These are phyloP conservation scores for Cheilosia scutellata DNA, from an alignment of 2,888 invertebrate species.

Conservation along the genomic window DNA sequence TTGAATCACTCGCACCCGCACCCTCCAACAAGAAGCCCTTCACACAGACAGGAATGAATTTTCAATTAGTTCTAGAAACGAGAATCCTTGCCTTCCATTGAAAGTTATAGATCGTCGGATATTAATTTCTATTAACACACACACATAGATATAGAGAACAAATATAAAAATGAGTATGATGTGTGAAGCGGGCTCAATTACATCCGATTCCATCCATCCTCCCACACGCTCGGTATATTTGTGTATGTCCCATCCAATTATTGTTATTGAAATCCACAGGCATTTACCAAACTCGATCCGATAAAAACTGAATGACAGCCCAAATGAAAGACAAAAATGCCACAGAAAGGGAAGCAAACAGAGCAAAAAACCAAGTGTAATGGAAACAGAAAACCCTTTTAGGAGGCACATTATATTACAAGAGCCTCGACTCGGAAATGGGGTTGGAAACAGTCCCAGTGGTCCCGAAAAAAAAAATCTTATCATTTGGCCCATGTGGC, in stretches of 20 bases:
- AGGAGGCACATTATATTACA: slow-evolving; percentile 38
- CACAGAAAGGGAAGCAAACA: slow-evolving; percentile 14
- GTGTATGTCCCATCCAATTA: slow-evolving; percentile 63
- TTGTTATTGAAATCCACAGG: slow-evolving; percentile 68
- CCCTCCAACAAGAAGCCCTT: not conserved
- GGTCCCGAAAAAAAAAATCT: not conserved
- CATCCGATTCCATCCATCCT: slow-evolving; percentile 10
- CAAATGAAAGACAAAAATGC: slow-evolving; percentile 45
- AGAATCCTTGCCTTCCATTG: slow-evolving; percentile 11
- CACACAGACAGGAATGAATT: slow-evolving; percentile 8
- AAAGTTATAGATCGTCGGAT: slow-evolving; percentile 38
- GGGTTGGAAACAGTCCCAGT: slow-evolving; percentile 3
- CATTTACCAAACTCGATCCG: slow-evolving; percentile 59
- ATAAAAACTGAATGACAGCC: slow-evolving; percentile 65
- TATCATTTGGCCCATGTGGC: slow-evolving; percentile 33
- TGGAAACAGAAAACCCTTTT: slow-evolving; percentile 62
- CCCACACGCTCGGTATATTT: not conserved
- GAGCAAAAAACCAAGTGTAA: slow-evolving; percentile 43
- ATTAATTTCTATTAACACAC: slow-evolving; percentile 41
- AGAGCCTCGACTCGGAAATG: slow-evolving; percentile 6
- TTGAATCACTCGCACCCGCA: not conserved
- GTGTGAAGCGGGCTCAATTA: slow-evolving; percentile 38
- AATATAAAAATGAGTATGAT: slow-evolving; percentile 27
- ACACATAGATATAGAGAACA: not conserved
- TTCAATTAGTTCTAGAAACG: slow-evolving; percentile 33